Evolutionary conservation across 2,797 vertebrate genomes (phyloP), one percentile per base, ranked within the genome.

Genomic region (Oreonectes daqikongensis): DNA sequence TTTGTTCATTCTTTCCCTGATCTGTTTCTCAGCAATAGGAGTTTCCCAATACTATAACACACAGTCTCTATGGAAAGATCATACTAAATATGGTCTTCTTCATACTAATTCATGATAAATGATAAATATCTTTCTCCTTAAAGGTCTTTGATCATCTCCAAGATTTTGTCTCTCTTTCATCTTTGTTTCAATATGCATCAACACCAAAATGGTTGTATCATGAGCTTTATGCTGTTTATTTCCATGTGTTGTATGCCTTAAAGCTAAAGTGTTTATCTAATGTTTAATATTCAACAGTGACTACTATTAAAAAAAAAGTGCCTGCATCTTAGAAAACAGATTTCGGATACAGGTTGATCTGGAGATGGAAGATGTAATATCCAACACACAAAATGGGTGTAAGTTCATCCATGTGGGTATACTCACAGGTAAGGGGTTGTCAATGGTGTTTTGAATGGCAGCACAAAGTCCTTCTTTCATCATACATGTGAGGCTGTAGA

Each of bases 401-500:
- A n/a, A n/a, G 32, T 28, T 65, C 22, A 44, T 67, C 18, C 42
- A 46, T 61, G 64, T 14, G 61, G 9, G 64, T 69, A 69, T 86
- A 86, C 93, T 94, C 88, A 96, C 95, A 50, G 71, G 44, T 3
- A 83, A 81, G 0, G 91, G 86, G 59, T 86, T 87, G 81, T 93
- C 89, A 1, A 87, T 85, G 72, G 89, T 89, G 72, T 83, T 90
- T 78, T 95, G 94, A 32, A 93, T 88, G 63, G 95, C 94, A 2
- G 90, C 89, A 40, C 87, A 87, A 65, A 97, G 84, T 7, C 96
- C 96, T 46, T 93, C 88, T 86, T 96, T 96, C 89, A 97, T 94
- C 92, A 95, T 94, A 71, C 92, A 92, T 1, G 92, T 94, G 68
- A 96, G 84, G 9, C 55, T 20, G 79, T 95, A 94, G 79, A 94